Evolutionary conservation across 2,113 vertebrate species (phyloP).

Genomic region (Epinephelus cyanopodus): DNA sequence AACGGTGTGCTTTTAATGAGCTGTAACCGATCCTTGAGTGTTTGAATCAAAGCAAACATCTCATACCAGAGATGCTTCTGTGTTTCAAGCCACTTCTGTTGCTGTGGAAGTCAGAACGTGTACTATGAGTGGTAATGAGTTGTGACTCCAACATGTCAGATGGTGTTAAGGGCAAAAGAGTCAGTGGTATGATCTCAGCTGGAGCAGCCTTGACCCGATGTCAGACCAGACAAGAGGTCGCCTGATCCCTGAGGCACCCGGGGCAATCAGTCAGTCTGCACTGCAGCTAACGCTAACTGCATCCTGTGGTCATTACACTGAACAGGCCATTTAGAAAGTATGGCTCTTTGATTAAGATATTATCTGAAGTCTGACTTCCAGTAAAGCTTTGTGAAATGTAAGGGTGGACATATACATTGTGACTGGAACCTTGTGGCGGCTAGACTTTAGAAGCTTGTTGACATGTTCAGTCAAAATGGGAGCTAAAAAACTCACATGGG

Average conservation of each 20-base stretch:
- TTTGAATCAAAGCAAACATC: neutral
- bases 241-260: constrained; percentile 39
- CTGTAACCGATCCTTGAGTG: neutral
- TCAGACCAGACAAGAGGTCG: constrained; percentile 48
- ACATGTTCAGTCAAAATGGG: constrained; percentile 32
- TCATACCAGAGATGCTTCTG: neutral
- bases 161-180: constrained; percentile 22
- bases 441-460: constrained; percentile 20
- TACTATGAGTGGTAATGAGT: neutral
- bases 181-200: constrained; percentile 43
- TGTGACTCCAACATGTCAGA: constrained; percentile 27
- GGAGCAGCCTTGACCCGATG: constrained; percentile 35
- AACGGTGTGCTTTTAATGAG: neutral
- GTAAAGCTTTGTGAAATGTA: constrained; percentile 26
- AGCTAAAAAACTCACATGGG: neutral
- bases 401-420: constrained; percentile 5
- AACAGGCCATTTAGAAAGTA: constrained; percentile 68
- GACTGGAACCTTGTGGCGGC: constrained; percentile 4
- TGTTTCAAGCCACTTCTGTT: neutral
- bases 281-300: constrained; percentile 66
- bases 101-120: neutral
- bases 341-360: constrained; percentile 61
- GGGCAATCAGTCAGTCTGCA: constrained; percentile 59
- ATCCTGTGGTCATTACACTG: constrained; percentile 71
- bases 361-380: constrained; percentile 61